Evolutionary conservation across 2,113 vertebrate genomes (phyloP).

Genomic region (Xenus cinereus): DNA sequence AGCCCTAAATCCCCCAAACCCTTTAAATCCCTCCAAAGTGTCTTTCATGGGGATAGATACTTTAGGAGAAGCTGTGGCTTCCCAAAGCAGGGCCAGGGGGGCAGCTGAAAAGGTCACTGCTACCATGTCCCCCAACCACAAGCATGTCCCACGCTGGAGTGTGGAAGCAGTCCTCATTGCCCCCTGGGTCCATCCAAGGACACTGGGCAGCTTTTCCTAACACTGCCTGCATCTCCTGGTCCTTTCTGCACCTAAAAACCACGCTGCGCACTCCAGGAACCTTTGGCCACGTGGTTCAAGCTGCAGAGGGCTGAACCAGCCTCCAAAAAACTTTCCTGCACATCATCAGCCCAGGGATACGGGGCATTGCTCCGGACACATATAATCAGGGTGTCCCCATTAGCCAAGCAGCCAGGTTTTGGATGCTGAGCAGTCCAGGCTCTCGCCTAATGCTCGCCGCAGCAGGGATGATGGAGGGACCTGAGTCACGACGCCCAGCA

Average conservation of each 20-base stretch:
- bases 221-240: background rate
- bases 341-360: background rate
- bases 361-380: background rate
- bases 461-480: background rate
- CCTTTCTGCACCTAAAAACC: background rate
- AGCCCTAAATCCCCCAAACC: constrained; percentile 20
- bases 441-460: accelerated
- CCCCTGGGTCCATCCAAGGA: background rate
- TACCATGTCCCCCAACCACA: background rate
- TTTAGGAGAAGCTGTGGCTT: background rate
- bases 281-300: accelerated
- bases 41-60: background rate
- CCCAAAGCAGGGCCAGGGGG: background rate
- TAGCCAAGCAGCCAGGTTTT: background rate
- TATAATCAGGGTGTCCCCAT: background rate
- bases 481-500: background rate
- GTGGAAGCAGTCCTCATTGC: background rate
- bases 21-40: constrained; percentile 1
- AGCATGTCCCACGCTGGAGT: accelerated
- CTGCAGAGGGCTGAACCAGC: background rate
- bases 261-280: background rate
- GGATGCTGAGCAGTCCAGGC: background rate
- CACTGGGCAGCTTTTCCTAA: background rate
- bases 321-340: background rate
- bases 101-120: background rate